Percentiles rank a stretch among this genome's conserved stretches.
Evolutionary conservation across 2,113 vertebrate species (phyloP).

Genomic region (Nesoenas mayeri): DNA sequence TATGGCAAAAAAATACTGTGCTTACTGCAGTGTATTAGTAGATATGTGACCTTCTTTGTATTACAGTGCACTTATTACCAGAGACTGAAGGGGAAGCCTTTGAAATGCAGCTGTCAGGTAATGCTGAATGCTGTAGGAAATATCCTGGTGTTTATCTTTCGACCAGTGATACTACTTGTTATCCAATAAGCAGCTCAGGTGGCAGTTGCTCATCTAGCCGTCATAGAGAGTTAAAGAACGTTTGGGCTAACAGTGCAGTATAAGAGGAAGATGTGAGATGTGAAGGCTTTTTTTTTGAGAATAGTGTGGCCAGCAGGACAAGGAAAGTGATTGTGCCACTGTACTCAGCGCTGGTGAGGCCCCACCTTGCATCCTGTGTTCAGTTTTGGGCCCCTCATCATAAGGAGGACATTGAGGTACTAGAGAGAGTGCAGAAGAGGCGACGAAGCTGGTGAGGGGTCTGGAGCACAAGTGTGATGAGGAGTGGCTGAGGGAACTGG

Average conservation of each 20-base stretch:
- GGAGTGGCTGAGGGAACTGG: too few species aligned
- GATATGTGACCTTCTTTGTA: not conserved
- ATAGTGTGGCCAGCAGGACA: too few species aligned
- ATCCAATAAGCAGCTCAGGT: not conserved
- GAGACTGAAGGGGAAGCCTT: not conserved
- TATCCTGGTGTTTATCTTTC: not conserved
- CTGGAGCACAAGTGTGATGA: too few species aligned
- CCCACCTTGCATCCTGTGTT: too few species aligned
- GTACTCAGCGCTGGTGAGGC: too few species aligned
- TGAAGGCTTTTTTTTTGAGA: not conserved
- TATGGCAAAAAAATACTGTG: not conserved
- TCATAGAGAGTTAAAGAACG: not conserved
- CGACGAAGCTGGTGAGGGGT: too few species aligned
- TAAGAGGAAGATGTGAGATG: not conserved
- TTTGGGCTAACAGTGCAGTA: not conserved
- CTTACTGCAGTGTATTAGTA: not conserved
- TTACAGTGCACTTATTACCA: not conserved
- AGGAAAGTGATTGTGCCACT: too few species aligned
- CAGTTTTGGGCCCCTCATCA: too few species aligned
- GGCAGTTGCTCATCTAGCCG: not conserved
- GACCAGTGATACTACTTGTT: not conserved
- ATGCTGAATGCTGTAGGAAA: not conserved
- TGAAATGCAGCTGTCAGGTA: not conserved
- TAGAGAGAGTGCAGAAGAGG: too few species aligned
- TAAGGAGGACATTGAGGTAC: too few species aligned